phyloP scores from a whole-genome alignment of 2,888 invertebrate genomes.

The Apoderus coryli region DNA sequence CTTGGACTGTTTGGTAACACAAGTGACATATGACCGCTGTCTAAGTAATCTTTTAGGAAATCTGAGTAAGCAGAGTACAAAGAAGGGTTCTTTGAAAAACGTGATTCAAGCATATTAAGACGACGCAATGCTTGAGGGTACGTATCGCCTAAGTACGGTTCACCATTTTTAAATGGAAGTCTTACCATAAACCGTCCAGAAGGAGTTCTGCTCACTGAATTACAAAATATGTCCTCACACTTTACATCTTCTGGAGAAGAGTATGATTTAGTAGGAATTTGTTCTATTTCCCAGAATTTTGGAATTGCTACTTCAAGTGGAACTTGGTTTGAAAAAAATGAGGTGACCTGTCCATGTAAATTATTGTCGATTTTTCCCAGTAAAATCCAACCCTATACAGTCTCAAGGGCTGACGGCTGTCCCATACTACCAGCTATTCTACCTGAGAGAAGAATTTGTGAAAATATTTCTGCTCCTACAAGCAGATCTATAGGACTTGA shows the following conservation, averaged over 20 bases:
- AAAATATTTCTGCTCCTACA: too few relatives aligned
- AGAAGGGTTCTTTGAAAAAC: conserved; percentile 7
- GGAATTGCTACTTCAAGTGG: conserved; percentile 6
- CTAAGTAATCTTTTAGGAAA: conserved; percentile 9
- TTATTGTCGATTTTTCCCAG: conserved; percentile 1
- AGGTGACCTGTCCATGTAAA: not conserved
- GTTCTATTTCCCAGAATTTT: conserved; percentile 10
- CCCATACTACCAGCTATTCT: too few relatives aligned
- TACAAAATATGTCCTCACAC: conserved; percentile 1
- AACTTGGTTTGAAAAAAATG: not conserved
- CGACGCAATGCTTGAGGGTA: conserved; percentile 6
- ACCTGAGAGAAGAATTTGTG: too few relatives aligned
- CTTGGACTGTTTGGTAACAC: not conserved
- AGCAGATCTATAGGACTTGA: too few relatives aligned
- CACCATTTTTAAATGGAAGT: conserved; percentile 7
- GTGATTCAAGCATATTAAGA: conserved; percentile 5
- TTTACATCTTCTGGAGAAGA: too few relatives aligned
- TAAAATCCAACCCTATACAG: too few relatives aligned
- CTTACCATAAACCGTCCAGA: conserved; percentile 2
- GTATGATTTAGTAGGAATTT: too few relatives aligned
- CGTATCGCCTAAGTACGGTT: conserved; percentile 9
- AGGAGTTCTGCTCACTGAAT: not conserved
- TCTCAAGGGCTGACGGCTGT: too few relatives aligned
- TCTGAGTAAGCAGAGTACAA: conserved; percentile 7
- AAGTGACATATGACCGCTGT: conserved; percentile 7